Evolutionary conservation across 30 jellyfish, hydroid and myxozoan species (phyloP), one percentile per base, ranked within the genome.

Genomic region (Chrysaora quinquecirrha): DNA sequence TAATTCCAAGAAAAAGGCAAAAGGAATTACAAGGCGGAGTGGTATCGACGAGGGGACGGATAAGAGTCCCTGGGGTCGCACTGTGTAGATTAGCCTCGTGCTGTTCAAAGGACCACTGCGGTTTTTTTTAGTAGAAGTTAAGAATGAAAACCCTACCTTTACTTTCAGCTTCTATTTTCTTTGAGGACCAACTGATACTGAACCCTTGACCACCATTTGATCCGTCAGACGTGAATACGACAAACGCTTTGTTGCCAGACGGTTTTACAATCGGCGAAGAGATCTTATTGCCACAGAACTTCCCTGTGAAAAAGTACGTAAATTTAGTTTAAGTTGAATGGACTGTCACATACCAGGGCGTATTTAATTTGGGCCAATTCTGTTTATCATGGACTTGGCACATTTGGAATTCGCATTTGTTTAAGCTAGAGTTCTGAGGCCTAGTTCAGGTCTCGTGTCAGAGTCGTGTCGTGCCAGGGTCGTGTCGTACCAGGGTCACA

Each of bases 161-260:
- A 21, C 64, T 71, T 34, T 73, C 65, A 32, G 75, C 82, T 28
- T 62, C 82, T 4, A 84, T 64, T 62, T 84, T 73, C 30, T 71
- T 48, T 27, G 95, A 61, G 1, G 87, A 22, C 95, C 95, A 84
- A n/a, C 33, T 18, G 25, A 85, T 73, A 10, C 75, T 85, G 63
- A 85, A 85, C 23, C 96, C 96, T 6, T 85, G 73, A 3, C 89
- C 96, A 38, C 80, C 76, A 1, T 78, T 76, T 11, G 89, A 75
- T 0, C 75, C 96, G 33, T 85, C 96, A 7, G 96, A 85, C 25
- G 34, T 48, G 80, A 85, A 85, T 14, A 29, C 64, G 1, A 85
- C 46, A 61, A 85, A 32, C 3, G 68, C 89, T 47, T 73, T 72
- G 71, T 84, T 61, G 28, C 87, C 95, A 7, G 95, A 84, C 16